These are phyloP conservation scores for Mesocricetus auratus DNA, from an alignment of 2,113 vertebrate genomes.

Conservation along the genomic window DNA sequence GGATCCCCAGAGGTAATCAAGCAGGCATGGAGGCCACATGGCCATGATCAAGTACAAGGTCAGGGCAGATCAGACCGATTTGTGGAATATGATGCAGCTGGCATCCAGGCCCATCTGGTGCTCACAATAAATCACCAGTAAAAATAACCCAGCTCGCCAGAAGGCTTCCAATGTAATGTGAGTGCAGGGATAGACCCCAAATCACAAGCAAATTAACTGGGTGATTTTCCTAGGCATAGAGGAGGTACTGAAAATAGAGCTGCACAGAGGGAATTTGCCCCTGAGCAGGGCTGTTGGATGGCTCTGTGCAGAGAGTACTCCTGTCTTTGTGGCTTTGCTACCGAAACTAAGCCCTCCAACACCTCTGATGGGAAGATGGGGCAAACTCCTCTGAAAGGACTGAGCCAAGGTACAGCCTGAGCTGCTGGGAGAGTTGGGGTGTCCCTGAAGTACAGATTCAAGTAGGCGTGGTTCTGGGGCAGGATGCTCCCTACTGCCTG, in stretches of 20 bases:
- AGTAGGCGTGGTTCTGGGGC: not conserved
- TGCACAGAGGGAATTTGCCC: not conserved
- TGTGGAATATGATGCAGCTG: not conserved
- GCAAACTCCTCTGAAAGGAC: not conserved
- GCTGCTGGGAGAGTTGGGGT: not conserved
- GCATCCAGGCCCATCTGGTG: fast-evolving
- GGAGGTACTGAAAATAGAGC: not conserved
- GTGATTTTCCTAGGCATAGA: not conserved
- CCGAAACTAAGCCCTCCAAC: not conserved
- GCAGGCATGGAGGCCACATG: not conserved
- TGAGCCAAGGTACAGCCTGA: not conserved
- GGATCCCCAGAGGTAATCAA: not conserved
- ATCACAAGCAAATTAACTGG: conserved; percentile 3
- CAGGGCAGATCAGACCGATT: not conserved
- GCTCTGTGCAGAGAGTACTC: not conserved
- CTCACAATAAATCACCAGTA: not conserved
- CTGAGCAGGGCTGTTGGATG: not conserved
- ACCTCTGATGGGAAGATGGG: not conserved
- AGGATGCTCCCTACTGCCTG: not conserved
- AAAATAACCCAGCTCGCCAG: not conserved
- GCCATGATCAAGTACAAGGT: not conserved
- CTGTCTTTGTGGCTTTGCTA: not conserved
- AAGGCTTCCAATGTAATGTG: not conserved
- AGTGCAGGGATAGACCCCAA: fast-evolving
- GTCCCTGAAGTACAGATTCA: not conserved